These are phyloP conservation scores for Daktulosphaira vitifoliae DNA, from an alignment of 1,140 invertebrate genomes.

Conservation along the genomic window DNA sequence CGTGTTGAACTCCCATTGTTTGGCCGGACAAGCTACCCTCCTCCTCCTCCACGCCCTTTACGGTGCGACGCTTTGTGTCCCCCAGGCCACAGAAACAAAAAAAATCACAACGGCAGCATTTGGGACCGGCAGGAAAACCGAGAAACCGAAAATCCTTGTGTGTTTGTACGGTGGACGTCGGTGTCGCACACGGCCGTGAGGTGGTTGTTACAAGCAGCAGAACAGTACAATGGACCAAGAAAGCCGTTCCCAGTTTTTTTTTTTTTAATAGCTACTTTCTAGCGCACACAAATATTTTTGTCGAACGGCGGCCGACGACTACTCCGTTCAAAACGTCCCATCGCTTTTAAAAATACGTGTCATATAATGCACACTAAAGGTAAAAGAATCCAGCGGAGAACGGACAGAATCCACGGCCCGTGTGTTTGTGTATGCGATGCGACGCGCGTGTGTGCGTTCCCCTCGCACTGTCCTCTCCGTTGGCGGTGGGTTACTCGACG, in stretches of 20 bases:
- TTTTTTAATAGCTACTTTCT: constrained; percentile 27
- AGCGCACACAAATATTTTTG: constrained; percentile 31
- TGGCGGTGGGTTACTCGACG: constrained; percentile 21
- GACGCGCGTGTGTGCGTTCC: too few relatives aligned
- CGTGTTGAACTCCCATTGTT: constrained; percentile 30
- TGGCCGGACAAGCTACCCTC: neutral
- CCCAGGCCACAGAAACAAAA: neutral
- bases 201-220: too few relatives aligned
- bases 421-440: neutral
- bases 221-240: constrained; percentile 17
- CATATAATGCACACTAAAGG: constrained; percentile 25
- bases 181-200: too few relatives aligned
- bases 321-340: constrained; percentile 23
- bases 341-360: constrained; percentile 26
- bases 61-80: neutral
- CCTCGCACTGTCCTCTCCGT: too few relatives aligned
- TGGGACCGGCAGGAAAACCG: neutral
- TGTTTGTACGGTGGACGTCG: too few relatives aligned
- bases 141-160: neutral
- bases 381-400: constrained; percentile 32
- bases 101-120: neutral
- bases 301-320: constrained; percentile 4
- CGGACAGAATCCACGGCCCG: constrained; percentile 11
- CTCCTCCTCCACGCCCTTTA: neutral
- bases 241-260: constrained; percentile 24